Evolutionary conservation across 1,140 invertebrate genomes (phyloP).

Genomic region (Trinorchestia longiramus): DNA sequence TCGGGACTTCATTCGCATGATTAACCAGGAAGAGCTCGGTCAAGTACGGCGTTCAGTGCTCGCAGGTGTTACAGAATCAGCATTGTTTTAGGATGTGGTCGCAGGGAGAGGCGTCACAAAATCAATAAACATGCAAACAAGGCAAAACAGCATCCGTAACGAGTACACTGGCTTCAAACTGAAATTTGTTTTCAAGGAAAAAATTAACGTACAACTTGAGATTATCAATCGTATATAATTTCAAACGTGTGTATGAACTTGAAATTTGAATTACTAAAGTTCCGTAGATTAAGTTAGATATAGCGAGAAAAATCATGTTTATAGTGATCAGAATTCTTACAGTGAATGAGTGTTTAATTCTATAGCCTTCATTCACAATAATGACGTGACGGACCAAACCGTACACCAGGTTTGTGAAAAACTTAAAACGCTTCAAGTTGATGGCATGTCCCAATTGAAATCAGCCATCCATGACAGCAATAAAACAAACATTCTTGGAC

Average conservation of each 20-base stretch:
- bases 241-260: no score
- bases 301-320: no score
- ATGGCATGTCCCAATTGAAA: neutral
- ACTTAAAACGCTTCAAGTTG: neutral
- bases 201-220: no score
- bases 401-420: neutral
- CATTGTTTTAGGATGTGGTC: neutral
- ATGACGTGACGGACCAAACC: neutral
- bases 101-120: neutral
- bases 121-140: neutral
- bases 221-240: no score
- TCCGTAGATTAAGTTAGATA: no score
- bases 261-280: no score
- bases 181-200: no score
- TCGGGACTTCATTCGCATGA: neutral
- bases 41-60: neutral
- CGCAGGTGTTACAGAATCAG: neutral
- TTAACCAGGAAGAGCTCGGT: neutral
- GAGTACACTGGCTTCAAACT: no score
- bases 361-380: neutral
- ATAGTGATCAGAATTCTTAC: no score
- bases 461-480: no score
- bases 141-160: neutral
- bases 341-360: no score
- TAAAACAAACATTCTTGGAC: neutral